Conservation (phyloP, 2,888 invertebrate genomes). For the Halocaridina rubra region DNA sequence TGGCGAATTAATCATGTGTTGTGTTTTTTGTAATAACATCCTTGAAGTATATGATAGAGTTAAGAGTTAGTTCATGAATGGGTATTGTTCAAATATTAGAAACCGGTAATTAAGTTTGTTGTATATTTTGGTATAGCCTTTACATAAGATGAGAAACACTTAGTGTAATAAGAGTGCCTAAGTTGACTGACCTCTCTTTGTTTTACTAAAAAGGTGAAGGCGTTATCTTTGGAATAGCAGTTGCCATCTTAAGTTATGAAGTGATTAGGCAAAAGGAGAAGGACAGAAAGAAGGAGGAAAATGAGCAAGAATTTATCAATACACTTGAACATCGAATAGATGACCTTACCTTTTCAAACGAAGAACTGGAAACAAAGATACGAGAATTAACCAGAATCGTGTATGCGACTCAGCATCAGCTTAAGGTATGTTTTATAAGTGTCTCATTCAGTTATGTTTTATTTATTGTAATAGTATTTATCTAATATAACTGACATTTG, state of each 20-base stretch:
- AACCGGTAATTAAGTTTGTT: too few species aligned
- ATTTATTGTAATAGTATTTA: too few species aligned
- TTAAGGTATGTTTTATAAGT: not conserved
- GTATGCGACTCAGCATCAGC: conserved; percentile 17
- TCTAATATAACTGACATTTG: too few species aligned
- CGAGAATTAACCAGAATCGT: conserved; percentile 37
- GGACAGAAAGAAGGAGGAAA: conserved; percentile 50
- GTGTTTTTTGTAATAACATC: too few species aligned
- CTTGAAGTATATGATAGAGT: too few species aligned
- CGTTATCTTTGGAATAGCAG: conserved; percentile 57
- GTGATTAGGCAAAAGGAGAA: conserved; percentile 55
- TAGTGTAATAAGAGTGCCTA: too few species aligned
- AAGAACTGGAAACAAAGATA: conserved; percentile 55
- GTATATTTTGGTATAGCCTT: too few species aligned
- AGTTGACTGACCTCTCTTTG: not conserved
- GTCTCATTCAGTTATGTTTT: too few species aligned
- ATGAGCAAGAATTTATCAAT: conserved; percentile 42
- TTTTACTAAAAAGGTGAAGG: conserved; percentile 52
- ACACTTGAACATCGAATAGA: conserved; percentile 45
- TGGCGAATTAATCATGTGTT: too few species aligned
- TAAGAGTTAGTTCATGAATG: too few species aligned
- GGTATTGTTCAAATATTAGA: too few species aligned
- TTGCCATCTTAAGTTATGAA: conserved; percentile 49
- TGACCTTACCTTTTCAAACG: conserved; percentile 51
- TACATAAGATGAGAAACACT: too few species aligned